phyloP scores from a whole-genome alignment of 2,888 invertebrate genomes.

The Heptascelio sp. region DNA sequence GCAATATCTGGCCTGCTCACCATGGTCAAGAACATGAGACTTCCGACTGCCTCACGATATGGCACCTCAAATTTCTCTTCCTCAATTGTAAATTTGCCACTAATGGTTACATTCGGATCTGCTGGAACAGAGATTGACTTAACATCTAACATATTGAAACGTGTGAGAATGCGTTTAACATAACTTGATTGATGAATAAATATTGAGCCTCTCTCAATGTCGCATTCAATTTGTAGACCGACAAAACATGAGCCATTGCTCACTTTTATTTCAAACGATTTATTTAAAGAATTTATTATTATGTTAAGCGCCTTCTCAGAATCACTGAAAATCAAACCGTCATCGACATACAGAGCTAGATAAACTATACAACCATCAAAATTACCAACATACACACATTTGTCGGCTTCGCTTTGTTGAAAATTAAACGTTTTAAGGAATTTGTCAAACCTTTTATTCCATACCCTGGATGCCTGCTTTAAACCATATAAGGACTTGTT shows the following conservation, averaged over 20 bases:
- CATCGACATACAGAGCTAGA: conserved; percentile 78
- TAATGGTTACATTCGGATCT: not conserved
- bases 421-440: conserved; percentile 74
- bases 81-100: not conserved
- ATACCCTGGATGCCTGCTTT: conserved; percentile 79
- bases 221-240: conserved; percentile 27
- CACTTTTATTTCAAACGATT: conserved; percentile 23
- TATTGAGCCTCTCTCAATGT: not conserved
- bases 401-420: conserved; percentile 75
- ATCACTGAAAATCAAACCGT: conserved; percentile 68
- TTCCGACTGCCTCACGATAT: conserved; percentile 10
- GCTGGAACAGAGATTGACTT: conserved; percentile 26
- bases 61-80: not conserved
- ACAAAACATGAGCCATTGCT: conserved; percentile 18
- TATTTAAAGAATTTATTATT: conserved; percentile 4
- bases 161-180: conserved; percentile 30
- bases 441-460: conserved; percentile 76
- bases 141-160: conserved; percentile 40
- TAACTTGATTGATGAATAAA: conserved; percentile 19
- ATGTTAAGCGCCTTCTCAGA: conserved; percentile 1
- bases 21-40: conserved; percentile 4
- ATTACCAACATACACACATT: conserved; percentile 75
- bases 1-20: conserved; percentile 19
- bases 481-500: conserved; percentile 77
- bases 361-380: conserved; percentile 65